Conservation (phyloP, 2,797 vertebrate species). For the Onychomys torridus region DNA sequence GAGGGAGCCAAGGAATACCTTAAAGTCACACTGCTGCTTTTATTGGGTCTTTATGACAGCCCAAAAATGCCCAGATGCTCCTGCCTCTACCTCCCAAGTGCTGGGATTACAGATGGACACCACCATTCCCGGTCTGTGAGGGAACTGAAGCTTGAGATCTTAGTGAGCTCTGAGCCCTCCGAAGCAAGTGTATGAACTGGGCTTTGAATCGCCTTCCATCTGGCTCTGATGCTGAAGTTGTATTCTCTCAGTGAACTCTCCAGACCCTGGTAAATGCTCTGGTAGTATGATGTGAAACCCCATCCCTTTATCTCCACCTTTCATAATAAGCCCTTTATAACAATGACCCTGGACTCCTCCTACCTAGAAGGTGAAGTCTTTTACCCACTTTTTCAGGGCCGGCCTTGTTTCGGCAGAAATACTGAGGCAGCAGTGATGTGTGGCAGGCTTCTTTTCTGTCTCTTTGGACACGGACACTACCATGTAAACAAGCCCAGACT, state of each 20-base stretch:
- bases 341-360: not conserved
- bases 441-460: not conserved
- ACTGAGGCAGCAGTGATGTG: not conserved
- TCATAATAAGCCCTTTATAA: not conserved
- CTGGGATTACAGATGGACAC: not conserved
- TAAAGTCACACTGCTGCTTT: not conserved
- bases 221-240: not conserved
- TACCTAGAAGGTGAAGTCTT: not conserved
- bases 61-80: not conserved
- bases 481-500: conserved; percentile 21
- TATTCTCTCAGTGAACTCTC: not conserved
- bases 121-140: not conserved
- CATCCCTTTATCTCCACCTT: not conserved
- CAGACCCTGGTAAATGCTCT: not conserved
- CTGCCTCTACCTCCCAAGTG: not conserved
- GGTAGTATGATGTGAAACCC: not conserved
- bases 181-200: not conserved
- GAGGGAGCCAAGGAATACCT: not conserved
- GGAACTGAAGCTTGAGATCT: not conserved
- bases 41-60: not conserved
- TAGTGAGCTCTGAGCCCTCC: not conserved
- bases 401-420: not conserved
- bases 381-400: not conserved
- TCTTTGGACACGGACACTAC: not conserved
- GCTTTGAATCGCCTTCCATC: conserved; percentile 3